Conservation (phyloP, 2,888 invertebrate genomes). For the Monopis laevigella region DNA sequence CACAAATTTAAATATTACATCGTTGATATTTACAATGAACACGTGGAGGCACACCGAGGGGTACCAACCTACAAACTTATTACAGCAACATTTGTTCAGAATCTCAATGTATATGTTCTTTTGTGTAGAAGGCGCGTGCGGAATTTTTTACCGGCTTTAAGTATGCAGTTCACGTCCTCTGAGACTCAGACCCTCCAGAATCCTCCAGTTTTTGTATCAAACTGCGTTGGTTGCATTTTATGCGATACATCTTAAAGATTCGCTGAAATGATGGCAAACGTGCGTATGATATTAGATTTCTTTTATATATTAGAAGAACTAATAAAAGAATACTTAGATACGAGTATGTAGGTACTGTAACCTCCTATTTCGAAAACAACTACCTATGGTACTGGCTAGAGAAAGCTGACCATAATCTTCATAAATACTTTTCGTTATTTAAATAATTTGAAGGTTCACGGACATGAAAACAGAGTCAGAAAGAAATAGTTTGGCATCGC, state of each 20-base stretch:
- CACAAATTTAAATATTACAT: too few species aligned
- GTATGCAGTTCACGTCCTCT: slow-evolving; percentile 41
- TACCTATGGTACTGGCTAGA: too few species aligned
- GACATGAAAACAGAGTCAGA: too few species aligned
- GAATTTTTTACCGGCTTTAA: slow-evolving; percentile 43
- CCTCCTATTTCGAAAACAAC: too few species aligned
- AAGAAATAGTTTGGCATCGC: too few species aligned
- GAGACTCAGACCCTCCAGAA: slow-evolving; percentile 24
- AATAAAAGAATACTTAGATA: too few species aligned
- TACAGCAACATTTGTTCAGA: slow-evolving; percentile 18
- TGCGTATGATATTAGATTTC: too few species aligned
- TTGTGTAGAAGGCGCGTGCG: slow-evolving; percentile 24
- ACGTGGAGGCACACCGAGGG: slow-evolving; percentile 4
- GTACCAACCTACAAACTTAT: slow-evolving; percentile 19
- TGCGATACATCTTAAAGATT: slow-evolving; percentile 22
- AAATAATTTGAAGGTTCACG: too few species aligned
- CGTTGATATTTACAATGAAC: slow-evolving; percentile 14
- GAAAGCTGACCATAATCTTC: too few species aligned
- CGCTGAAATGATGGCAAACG: neutral
- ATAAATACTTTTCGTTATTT: too few species aligned
- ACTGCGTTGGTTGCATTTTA: slow-evolving; percentile 45
- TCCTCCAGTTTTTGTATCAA: slow-evolving; percentile 22
- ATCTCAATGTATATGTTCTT: slow-evolving; percentile 21
- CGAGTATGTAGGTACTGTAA: too few species aligned
- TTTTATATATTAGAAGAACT: too few species aligned